Conservation (phyloP, 2,113 vertebrate genomes). For the Phoxinus phoxinus region DNA sequence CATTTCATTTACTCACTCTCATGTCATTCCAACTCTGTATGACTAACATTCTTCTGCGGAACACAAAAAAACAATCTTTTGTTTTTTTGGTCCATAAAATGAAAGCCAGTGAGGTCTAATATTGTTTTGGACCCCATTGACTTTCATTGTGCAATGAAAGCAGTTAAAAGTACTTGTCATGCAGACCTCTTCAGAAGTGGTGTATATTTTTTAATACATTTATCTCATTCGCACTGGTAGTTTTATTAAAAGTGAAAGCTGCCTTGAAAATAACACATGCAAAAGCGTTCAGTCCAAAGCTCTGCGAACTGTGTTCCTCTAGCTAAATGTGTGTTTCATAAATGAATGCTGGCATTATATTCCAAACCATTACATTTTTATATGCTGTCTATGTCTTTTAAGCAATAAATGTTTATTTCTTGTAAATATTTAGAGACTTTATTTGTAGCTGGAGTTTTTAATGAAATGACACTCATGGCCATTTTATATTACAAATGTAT, state of each 20-base stretch:
- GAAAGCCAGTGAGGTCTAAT: neutral
- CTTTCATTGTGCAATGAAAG: neutral
- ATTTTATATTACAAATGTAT: neutral
- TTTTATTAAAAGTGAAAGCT: constrained; percentile 11
- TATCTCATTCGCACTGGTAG: neutral
- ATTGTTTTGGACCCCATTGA: neutral
- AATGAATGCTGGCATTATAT: constrained; percentile 44
- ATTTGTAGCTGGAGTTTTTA: constrained; percentile 1
- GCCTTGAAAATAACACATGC: neutral
- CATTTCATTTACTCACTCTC: neutral
- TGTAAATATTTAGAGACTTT: neutral
- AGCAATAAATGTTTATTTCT: constrained; percentile 54
- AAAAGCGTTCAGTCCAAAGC: neutral
- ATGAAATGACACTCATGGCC: neutral
- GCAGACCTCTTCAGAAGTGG: neutral
- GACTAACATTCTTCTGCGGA: neutral
- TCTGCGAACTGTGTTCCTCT: constrained; percentile 10
- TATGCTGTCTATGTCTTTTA: constrained; percentile 35
- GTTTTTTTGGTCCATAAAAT: neutral
- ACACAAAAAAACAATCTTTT: neutral
- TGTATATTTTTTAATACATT: neutral
- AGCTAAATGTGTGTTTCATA: constrained; percentile 37
- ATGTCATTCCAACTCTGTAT: neutral
- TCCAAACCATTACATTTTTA: constrained; percentile 25
- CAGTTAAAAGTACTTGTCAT: neutral